Percentiles rank a stretch among this genome's conserved stretches.
These are phyloP conservation scores for Myotis davidii DNA, from an alignment of 2,113 vertebrate genomes.

Conservation along the genomic window DNA sequence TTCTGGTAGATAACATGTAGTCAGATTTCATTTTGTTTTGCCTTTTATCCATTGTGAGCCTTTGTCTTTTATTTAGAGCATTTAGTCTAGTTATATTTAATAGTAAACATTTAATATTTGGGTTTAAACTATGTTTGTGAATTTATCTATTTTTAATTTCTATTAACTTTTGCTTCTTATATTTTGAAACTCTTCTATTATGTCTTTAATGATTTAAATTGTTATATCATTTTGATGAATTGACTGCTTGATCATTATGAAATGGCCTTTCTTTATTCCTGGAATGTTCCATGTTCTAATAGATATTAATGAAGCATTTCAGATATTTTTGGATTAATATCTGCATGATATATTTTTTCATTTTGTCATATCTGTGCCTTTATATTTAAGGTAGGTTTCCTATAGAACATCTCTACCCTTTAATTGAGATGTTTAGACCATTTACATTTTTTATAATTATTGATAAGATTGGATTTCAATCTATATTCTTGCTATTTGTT, in stretches of 20 bases:
- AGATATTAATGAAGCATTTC: neutral
- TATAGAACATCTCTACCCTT: neutral
- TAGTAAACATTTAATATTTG: neutral
- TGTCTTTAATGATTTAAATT: neutral
- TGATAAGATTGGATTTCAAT: neutral
- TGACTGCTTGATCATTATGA: neutral
- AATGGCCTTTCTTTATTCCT: neutral
- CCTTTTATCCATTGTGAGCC: neutral
- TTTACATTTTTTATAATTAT: neutral
- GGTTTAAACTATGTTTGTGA: neutral
- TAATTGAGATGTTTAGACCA: neutral
- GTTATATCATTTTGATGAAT: neutral
- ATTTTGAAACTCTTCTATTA: constrained; percentile 14
- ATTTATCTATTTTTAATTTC: neutral
- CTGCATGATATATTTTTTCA: neutral
- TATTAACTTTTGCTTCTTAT: neutral
- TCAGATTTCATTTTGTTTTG: neutral
- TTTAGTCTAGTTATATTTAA: neutral
- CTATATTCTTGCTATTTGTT: neutral
- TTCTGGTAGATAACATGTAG: neutral
- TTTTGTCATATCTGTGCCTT: constrained; percentile 10
- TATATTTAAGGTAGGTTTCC: neutral
- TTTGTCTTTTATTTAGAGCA: constrained; percentile 16
- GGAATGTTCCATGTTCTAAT: neutral
- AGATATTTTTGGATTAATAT: neutral